Evolutionary conservation across 2,888 invertebrate species (phyloP).

Genomic region (Tetragonisca angustula): DNA sequence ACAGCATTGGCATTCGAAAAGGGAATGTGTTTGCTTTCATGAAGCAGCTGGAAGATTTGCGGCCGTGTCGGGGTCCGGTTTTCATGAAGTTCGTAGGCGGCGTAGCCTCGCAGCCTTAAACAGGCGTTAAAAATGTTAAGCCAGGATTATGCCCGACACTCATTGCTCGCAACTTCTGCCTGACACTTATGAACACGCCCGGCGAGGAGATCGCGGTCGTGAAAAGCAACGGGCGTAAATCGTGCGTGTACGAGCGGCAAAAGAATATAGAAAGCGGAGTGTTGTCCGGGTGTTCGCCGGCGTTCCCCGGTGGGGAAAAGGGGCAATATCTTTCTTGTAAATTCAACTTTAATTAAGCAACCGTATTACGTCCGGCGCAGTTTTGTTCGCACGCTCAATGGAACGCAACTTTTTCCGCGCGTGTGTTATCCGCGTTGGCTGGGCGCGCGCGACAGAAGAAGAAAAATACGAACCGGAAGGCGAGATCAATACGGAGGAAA

Average conservation of each 20-base stretch:
- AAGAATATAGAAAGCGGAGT: conserved; percentile 8
- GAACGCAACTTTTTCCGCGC: not conserved
- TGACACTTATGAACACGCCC: conserved; percentile 50
- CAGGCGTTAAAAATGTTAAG: conserved; percentile 42
- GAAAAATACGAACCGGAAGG: not conserved
- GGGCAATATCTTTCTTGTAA: conserved; percentile 33
- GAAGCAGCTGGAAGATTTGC: not conserved
- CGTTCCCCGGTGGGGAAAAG: not conserved
- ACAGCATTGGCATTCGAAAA: not conserved
- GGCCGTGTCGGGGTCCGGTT: not conserved
- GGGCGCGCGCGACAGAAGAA: not conserved
- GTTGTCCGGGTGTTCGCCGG: not conserved
- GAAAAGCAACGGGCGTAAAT: conserved; percentile 40
- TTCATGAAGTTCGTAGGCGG: not conserved
- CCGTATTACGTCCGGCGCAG: not conserved
- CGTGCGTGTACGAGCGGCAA: not conserved
- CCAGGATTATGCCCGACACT: conserved; percentile 41
- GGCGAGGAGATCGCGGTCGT: not conserved
- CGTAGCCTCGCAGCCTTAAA: not conserved
- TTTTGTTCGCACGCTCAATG: not conserved
- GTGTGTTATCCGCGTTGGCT: not conserved
- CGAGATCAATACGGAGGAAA: conserved; percentile 8
- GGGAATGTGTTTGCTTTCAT: not conserved
- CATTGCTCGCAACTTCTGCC: conserved; percentile 48
- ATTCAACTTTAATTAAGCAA: conserved; percentile 49